Evolutionary conservation across 2,113 vertebrate species (phyloP).

Genomic region (Chiloscyllium plagiosum): DNA sequence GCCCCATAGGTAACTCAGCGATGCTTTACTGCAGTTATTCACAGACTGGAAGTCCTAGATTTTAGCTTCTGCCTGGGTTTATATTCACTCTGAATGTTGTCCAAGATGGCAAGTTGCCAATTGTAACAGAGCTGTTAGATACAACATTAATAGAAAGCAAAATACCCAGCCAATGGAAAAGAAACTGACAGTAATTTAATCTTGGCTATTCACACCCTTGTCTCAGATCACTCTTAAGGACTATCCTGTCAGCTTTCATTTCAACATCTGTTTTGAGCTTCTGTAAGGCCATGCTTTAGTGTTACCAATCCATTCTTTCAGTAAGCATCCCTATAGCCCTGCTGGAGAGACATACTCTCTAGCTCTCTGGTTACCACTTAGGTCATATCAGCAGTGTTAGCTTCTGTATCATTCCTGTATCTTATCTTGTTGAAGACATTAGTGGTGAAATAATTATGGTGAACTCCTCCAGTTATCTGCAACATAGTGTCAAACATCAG

Average conservation of each 20-base stretch:
- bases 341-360: not conserved
- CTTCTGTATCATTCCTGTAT: not conserved
- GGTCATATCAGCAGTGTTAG: not conserved
- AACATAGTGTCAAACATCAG: not conserved
- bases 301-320: constrained; percentile 1
- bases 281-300: not conserved
- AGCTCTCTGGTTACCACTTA: not conserved
- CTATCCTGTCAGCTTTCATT: not conserved
- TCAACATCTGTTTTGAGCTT: not conserved
- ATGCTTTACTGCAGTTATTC: not conserved
- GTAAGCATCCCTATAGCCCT: not conserved
- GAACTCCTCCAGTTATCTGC: not conserved
- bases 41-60: not conserved
- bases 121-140: not conserved
- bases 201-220: not conserved
- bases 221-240: not conserved
- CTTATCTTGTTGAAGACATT: not conserved
- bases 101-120: not conserved
- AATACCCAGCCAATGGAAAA: not conserved
- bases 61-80: not conserved
- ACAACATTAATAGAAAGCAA: not conserved
- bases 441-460: not conserved
- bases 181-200: not conserved
- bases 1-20: not conserved
- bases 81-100: not conserved